phyloP scores from a whole-genome alignment of 2,888 invertebrate genomes.

The Litoditis marina region DNA sequence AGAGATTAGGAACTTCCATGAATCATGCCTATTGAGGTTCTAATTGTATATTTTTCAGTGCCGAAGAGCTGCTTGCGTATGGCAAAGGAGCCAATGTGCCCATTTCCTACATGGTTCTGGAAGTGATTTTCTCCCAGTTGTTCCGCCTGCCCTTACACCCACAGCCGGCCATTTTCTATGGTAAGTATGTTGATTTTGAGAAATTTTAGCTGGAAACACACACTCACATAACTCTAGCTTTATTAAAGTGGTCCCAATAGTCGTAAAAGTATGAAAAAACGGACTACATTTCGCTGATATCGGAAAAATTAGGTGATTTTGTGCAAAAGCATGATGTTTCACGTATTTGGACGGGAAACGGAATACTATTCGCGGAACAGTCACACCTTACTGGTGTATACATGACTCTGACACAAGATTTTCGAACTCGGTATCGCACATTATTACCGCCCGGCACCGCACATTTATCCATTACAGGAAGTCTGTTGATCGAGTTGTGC shows the following conservation, averaged over 20 bases:
- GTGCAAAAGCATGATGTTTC: background rate
- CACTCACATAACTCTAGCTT: too few species aligned
- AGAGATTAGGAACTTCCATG: too few species aligned
- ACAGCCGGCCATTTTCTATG: conserved; percentile 64
- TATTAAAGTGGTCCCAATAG: too few species aligned
- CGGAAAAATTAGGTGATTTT: too few species aligned
- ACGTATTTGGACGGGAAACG: too few species aligned
- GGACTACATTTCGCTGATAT: too few species aligned
- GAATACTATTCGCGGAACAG: too few species aligned
- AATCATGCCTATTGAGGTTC: too few species aligned
- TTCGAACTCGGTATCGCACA: background rate
- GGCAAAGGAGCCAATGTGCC: conserved; percentile 83
- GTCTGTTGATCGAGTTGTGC: conserved; percentile 87
- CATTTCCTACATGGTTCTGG: conserved; percentile 93
- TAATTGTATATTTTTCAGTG: conserved; percentile 70
- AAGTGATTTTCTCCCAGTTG: conserved; percentile 78
- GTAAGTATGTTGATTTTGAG: conserved; percentile 12
- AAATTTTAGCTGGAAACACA: too few species aligned
- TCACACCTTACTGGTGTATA: too few species aligned
- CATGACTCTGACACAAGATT: too few species aligned
- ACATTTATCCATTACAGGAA: conserved; percentile 78
- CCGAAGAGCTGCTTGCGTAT: conserved; percentile 84
- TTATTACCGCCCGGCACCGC: background rate
- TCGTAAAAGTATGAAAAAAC: too few species aligned
- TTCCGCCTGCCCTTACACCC: conserved; percentile 86